phyloP scores from a whole-genome alignment of 2,888 invertebrate species.

The Diaprepes abbreviatus region DNA sequence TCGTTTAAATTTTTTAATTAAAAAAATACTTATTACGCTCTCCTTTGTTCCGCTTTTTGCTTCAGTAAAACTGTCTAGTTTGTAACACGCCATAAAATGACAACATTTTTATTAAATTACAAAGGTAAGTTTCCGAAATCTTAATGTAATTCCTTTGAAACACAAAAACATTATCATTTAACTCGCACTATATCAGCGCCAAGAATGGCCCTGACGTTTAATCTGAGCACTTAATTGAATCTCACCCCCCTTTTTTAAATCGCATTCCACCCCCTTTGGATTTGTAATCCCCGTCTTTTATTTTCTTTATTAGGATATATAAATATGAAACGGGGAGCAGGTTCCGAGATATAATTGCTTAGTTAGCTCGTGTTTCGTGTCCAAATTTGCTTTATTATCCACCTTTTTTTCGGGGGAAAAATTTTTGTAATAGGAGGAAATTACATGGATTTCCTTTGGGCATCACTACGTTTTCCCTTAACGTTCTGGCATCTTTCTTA shows the following conservation, averaged over 20 bases:
- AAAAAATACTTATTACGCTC: no score
- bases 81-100: no score
- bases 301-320: constrained; percentile 65
- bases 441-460: constrained; percentile 45
- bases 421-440: constrained; percentile 35
- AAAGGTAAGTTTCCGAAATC: background rate
- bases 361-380: constrained; percentile 58
- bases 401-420: constrained; percentile 33
- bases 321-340: constrained; percentile 62
- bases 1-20: no score
- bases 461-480: constrained; percentile 27
- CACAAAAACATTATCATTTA: constrained; percentile 42
- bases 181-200: constrained; percentile 60
- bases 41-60: no score
- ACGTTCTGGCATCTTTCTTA: constrained; percentile 12
- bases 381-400: constrained; percentile 54
- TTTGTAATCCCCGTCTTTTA: constrained; percentile 64
- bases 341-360: constrained; percentile 58
- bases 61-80: no score
- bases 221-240: constrained; percentile 66
- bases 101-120: no score
- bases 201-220: constrained; percentile 65
- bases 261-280: constrained; percentile 55
- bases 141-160: background rate
- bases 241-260: constrained; percentile 60